Conservation (phyloP, 2,888 invertebrate genomes). For the Petrolisthes cinctipes region DNA sequence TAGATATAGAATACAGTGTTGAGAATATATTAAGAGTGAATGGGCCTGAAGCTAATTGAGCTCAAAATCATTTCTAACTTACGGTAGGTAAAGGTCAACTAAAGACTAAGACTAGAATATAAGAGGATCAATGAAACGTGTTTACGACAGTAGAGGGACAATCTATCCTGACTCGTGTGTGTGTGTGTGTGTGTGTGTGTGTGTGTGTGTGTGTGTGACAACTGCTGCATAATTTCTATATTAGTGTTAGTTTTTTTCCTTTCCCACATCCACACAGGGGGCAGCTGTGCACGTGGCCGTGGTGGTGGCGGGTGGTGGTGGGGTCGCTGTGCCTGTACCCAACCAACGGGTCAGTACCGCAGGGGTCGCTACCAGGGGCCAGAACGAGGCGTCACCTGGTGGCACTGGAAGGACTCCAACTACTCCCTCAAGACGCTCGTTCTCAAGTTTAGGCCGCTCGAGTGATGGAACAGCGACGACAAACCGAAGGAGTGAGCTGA, state of each 20-base stretch:
- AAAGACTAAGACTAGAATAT: too few relatives aligned
- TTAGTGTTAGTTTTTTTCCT: background rate
- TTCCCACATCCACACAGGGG: slow-evolving; percentile 44
- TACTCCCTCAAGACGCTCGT: slow-evolving; percentile 63
- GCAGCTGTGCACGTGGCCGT: slow-evolving; percentile 60
- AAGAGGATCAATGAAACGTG: too few relatives aligned
- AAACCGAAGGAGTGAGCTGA: slow-evolving; percentile 26
- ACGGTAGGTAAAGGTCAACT: too few relatives aligned
- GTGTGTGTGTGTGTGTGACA: background rate
- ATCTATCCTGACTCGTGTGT: too few relatives aligned
- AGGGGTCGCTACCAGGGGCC: slow-evolving; percentile 61
- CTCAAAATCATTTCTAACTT: too few relatives aligned
- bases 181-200: slow-evolving; percentile 7
- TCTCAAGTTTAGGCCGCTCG: slow-evolving; percentile 60
- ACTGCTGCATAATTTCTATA: background rate
- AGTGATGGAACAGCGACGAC: slow-evolving; percentile 43
- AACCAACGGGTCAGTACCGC: slow-evolving; percentile 65
- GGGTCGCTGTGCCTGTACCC: slow-evolving; percentile 65
- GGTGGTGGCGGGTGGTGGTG: slow-evolving; percentile 66
- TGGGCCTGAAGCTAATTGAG: too few relatives aligned
- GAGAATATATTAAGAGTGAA: too few relatives aligned
- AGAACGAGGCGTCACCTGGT: slow-evolving; percentile 64
- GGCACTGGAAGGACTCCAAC: slow-evolving; percentile 66
- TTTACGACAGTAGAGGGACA: too few relatives aligned
- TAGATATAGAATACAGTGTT: background rate